Conservation (phyloP, 2,113 vertebrate genomes). For the Aspiorhynchus laticeps region DNA sequence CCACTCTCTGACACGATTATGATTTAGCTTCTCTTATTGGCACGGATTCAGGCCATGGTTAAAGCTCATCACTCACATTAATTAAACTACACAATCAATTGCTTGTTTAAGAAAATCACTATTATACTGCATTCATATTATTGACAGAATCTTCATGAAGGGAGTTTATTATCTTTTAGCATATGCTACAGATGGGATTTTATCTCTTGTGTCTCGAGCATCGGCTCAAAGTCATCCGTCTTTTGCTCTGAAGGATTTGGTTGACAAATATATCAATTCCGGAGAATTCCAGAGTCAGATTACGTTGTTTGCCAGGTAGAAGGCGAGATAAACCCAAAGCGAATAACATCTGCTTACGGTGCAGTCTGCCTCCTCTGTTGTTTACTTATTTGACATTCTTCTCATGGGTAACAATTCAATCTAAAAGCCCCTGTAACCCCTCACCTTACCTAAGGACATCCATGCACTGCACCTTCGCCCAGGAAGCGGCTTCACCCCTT, state of each 20-base stretch:
- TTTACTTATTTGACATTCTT: slow-evolving; percentile 39
- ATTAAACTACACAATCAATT: slow-evolving; percentile 58
- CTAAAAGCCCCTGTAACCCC: slow-evolving; percentile 35
- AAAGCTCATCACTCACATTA: slow-evolving; percentile 57
- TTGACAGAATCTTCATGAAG: slow-evolving; percentile 44
- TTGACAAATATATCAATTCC: slow-evolving; percentile 21
- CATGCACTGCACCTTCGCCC: slow-evolving; percentile 25
- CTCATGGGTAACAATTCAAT: slow-evolving; percentile 41
- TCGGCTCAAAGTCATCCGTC: not conserved
- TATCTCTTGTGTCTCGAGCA: not conserved
- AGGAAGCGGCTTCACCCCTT: slow-evolving; percentile 15
- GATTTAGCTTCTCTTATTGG: slow-evolving; percentile 46
- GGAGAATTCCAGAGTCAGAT: slow-evolving; percentile 1
- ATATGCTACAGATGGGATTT: slow-evolving; percentile 29
- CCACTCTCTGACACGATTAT: slow-evolving; percentile 32
- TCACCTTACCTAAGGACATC: slow-evolving; percentile 42
- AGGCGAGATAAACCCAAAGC: slow-evolving; percentile 3
- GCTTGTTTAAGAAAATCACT: slow-evolving; percentile 57
- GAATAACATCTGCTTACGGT: slow-evolving; percentile 27
- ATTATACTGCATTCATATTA: slow-evolving; percentile 36
- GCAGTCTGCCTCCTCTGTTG: not conserved
- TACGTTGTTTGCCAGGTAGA: slow-evolving; percentile 15
- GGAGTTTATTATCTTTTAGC: slow-evolving; percentile 37
- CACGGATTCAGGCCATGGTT: slow-evolving; percentile 47
- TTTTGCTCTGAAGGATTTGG: not conserved